Base-by-base conservation (phyloP, 2,888 invertebrate species). In the Synanthedon vespiformis region DNA sequence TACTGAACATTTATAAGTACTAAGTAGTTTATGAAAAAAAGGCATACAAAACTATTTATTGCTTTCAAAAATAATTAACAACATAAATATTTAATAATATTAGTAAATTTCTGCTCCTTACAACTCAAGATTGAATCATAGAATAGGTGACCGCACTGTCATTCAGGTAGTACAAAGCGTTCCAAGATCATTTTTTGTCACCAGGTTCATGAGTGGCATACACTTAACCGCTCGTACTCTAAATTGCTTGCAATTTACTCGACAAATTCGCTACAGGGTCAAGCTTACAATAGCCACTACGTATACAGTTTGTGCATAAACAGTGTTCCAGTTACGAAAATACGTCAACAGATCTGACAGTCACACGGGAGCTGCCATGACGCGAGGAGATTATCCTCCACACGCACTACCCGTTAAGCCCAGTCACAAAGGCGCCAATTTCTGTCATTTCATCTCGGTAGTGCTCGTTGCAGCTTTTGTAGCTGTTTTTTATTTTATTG, bases 361-460 rank as follows among this genome's bases (percentile, higher is more conserved):
- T 76, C 81, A 83, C 81, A 82, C 64, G 70, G 67, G 70, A 68
- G 63, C 68, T 80, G 78, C 78, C 73, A 86, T 85, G 86, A 77
- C 80, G 75, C 84, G 81, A 55, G 72, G 63, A 60, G 75, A 75
- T 71, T 62, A 57, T 61, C 62, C 66, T 62, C 60, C 67, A 56
- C 72, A 75, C 64, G 59, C 61, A 54, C 58, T 77, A 62, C 67
- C 74, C 53, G 64, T 77, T 58, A 77, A 77, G 74, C 60, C 66
- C 51, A 68, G 59, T 55, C 60, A 68, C 51, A 78, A 74, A 58
- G 68, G 70, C 65, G 72, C 78, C 4, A 78, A 73, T 61, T 65
- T 78, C 54, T 71, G 68, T 58, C 65, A 68, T 58, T 79, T 82
- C 52, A 53, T 74, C 52, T 64, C 67, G 13, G 52, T 77, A 10